Base-by-base conservation (phyloP, 2,888 invertebrate species). In the Drosophila cracens region DNA sequence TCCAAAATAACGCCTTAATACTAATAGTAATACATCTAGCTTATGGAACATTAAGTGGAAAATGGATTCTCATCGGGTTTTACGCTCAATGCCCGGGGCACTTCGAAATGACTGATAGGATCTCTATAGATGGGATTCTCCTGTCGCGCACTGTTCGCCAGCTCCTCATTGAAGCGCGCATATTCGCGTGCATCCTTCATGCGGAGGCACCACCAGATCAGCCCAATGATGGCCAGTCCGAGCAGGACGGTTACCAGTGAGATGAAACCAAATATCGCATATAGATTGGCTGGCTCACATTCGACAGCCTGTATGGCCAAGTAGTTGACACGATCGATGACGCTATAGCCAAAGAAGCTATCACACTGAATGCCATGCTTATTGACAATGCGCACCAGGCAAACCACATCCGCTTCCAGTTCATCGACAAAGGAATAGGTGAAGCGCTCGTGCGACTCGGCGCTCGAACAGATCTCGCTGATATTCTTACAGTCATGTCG, bases 41-140 rank as follows among this genome's bases (percentile, higher is more conserved):
- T 18, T 11, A 3, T 46, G 8, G 21, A 25, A 8, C 8, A 46
- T 25, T 8, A 89, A 51, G 70, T 79, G 25, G 82, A 80, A 65
- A 87, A 90, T 0, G 90, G 90, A 84, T 87, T 90, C 51, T 90
- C 89, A 54, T 77, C 82, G 36, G 27, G 73, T 1, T 84, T 77
- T 0, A 7, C 46, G n/a, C 82, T 89, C 29, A 90, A 34, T 0
- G 64, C 71, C 8, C 70, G 68, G 5, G 95, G 95, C 70, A 95
- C 93, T 70, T 92, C 92, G 79, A 95, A 95, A 62, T 93, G 92
- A 0, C 94, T 94, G 21, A 95, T 94, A 2, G 95, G 95, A n/a
- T 95, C 94, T 76, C 94, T 94, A 79, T 95, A 96, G 69, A 96
- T 84, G 0, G 96, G 96, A 70, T 87, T 87, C 43, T 82, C 85